Conservation (phyloP, 2,888 invertebrate species). For the Dicycla oo region DNA sequence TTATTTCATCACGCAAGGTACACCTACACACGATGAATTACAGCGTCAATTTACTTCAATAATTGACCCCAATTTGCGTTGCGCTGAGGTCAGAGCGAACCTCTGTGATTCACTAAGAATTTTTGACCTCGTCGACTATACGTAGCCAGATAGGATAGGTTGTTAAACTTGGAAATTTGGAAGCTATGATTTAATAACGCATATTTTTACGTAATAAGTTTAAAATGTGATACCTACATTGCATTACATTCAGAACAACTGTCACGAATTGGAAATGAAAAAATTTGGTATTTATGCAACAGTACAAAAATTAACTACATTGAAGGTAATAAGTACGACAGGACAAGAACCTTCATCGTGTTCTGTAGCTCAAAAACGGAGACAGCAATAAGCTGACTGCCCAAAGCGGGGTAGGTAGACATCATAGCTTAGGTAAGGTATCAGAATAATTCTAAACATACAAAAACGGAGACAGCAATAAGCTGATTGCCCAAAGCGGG, state of each 20-base stretch:
- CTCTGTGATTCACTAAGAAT: conserved; percentile 66
- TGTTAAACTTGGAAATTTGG: conserved; percentile 35
- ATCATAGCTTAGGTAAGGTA: too few species aligned
- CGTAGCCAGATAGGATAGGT: conserved; percentile 43
- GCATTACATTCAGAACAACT: neutral
- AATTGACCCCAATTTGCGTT: conserved; percentile 67
- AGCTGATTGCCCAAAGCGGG: neutral
- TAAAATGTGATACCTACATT: too few species aligned
- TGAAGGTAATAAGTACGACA: too few species aligned
- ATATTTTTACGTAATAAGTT: too few species aligned
- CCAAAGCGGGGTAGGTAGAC: too few species aligned
- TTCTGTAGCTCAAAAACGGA: neutral
- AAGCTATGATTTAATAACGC: neutral
- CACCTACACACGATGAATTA: conserved; percentile 66
- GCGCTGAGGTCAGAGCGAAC: conserved; percentile 61
- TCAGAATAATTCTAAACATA: too few species aligned
- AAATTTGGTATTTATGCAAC: neutral
- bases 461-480: too few species aligned
- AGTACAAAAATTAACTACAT: too few species aligned
- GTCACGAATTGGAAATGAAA: neutral
- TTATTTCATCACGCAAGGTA: conserved; percentile 62
- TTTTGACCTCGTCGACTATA: conserved; percentile 58
- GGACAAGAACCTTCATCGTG: neutral
- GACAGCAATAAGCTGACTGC: too few species aligned
- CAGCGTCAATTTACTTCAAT: conserved; percentile 66